Evolutionary conservation across 2,797 vertebrate species (phyloP).

Genomic region (Heterohyrax brucei): DNA sequence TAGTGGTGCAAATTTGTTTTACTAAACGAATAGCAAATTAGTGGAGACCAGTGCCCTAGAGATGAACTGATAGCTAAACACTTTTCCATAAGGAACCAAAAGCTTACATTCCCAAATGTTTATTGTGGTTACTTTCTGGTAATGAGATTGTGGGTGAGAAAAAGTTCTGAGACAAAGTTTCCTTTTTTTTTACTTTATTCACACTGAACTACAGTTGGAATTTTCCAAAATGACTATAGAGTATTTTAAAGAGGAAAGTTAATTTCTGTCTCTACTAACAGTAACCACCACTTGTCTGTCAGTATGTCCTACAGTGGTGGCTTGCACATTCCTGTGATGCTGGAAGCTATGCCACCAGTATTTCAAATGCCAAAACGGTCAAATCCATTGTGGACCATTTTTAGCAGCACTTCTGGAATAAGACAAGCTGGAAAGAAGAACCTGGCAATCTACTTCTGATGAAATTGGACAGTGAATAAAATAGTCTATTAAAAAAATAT

Average conservation of each 20-base stretch:
- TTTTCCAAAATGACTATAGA: background rate
- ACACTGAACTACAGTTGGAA: slow-evolving; percentile 40
- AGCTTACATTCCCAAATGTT: slow-evolving; percentile 19
- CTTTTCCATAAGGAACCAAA: background rate
- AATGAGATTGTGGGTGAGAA: background rate
- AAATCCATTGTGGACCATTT: no score
- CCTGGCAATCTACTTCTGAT: no score
- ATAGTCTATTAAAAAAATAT: no score
- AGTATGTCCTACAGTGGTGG: no score
- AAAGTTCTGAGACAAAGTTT: slow-evolving; percentile 53
- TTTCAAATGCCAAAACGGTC: no score
- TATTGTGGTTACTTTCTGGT: slow-evolving; percentile 37
- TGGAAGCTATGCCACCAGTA: no score
- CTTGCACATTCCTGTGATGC: no score
- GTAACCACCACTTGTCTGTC: background rate
- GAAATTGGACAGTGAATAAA: no score
- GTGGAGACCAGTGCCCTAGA: slow-evolving; percentile 11
- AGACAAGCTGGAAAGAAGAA: no score
- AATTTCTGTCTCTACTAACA: slow-evolving; percentile 13
- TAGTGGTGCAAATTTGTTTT: background rate
- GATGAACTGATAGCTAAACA: background rate
- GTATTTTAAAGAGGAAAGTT: slow-evolving; percentile 17
- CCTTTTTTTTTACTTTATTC: background rate
- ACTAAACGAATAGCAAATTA: background rate
- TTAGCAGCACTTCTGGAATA: no score